phyloP scores from a whole-genome alignment of 2,888 invertebrate species.

The Caenorhabditis afra region DNA sequence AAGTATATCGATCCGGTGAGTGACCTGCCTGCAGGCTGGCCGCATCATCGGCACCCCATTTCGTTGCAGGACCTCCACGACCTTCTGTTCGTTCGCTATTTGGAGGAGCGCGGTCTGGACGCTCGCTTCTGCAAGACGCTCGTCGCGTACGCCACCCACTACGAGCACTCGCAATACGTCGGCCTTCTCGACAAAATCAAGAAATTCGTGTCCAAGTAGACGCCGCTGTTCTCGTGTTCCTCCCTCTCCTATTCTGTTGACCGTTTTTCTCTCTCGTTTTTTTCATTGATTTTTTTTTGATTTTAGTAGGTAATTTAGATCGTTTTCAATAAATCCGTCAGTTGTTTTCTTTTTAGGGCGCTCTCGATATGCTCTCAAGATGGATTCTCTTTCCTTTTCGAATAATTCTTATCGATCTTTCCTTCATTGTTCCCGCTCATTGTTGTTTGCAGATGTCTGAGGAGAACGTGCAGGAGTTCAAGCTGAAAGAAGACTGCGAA shows the following conservation, averaged over 20 bases:
- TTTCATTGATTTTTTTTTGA: background rate
- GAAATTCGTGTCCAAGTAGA: slow-evolving; percentile 85
- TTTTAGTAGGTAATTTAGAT: slow-evolving; percentile 16
- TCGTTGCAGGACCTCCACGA: slow-evolving; percentile 74
- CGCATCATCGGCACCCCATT: too few species aligned
- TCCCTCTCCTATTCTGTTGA: slow-evolving; percentile 29
- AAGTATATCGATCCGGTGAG: slow-evolving; percentile 95
- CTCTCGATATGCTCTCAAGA: background rate
- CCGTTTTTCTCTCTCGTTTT: slow-evolving; percentile 14
- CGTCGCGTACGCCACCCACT: slow-evolving; percentile 90
- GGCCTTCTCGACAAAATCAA: slow-evolving; percentile 90
- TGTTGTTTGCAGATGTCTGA: slow-evolving; percentile 17
- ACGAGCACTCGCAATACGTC: slow-evolving; percentile 94
- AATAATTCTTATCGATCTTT: background rate
- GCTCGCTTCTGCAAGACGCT: slow-evolving; percentile 93
- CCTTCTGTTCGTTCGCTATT: slow-evolving; percentile 88
- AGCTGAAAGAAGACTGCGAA: slow-evolving; percentile 76
- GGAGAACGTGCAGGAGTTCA: slow-evolving; percentile 60
- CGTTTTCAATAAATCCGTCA: slow-evolving; percentile 1
- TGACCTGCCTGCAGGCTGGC: background rate
- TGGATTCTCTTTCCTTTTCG: background rate
- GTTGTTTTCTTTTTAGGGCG: slow-evolving; percentile 9
- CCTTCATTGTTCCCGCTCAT: background rate
- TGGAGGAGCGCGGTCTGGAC: slow-evolving; percentile 95
- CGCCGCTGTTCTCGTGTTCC: background rate